Conservation (phyloP, 2,888 invertebrate species). For the Pheosia tremula region DNA sequence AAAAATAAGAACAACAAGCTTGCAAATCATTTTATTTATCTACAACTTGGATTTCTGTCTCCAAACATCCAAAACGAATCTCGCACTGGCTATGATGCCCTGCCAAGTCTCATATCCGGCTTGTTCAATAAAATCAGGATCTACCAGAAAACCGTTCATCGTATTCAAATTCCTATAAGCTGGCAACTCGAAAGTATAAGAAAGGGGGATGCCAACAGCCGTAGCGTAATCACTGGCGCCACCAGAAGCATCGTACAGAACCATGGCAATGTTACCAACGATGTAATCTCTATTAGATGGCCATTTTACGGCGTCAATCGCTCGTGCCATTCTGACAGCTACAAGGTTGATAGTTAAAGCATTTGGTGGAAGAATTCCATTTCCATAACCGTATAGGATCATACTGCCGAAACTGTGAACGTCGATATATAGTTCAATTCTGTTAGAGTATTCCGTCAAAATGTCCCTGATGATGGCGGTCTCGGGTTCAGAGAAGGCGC, state of each 20-base stretch:
- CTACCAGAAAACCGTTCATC: slow-evolving; percentile 81
- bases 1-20: no score
- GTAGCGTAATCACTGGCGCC: slow-evolving; percentile 86
- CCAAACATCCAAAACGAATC: slow-evolving; percentile 47
- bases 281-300: slow-evolving; percentile 67
- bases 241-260: slow-evolving; percentile 85
- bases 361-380: slow-evolving; percentile 75
- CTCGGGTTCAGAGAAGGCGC: slow-evolving; percentile 88
- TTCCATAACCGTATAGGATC: slow-evolving; percentile 72
- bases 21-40: background rate
- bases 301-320: slow-evolving; percentile 77
- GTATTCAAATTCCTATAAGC: slow-evolving; percentile 62
- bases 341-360: slow-evolving; percentile 64
- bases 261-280: slow-evolving; percentile 75
- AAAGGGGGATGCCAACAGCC: slow-evolving; percentile 73
- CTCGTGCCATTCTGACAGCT: slow-evolving; percentile 68
- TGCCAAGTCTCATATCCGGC: slow-evolving; percentile 86
- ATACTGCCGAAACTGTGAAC: slow-evolving; percentile 90
- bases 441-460: slow-evolving; percentile 68
- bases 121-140: slow-evolving; percentile 77
- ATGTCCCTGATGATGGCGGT: slow-evolving; percentile 83
- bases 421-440: slow-evolving; percentile 87
- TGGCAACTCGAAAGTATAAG: slow-evolving; percentile 86
- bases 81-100: slow-evolving; percentile 80
- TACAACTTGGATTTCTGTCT: background rate